Evolutionary conservation across 2,113 vertebrate species (phyloP), one percentile per base, ranked within the genome.

Genomic region (Pachypanchax playfairii): DNA sequence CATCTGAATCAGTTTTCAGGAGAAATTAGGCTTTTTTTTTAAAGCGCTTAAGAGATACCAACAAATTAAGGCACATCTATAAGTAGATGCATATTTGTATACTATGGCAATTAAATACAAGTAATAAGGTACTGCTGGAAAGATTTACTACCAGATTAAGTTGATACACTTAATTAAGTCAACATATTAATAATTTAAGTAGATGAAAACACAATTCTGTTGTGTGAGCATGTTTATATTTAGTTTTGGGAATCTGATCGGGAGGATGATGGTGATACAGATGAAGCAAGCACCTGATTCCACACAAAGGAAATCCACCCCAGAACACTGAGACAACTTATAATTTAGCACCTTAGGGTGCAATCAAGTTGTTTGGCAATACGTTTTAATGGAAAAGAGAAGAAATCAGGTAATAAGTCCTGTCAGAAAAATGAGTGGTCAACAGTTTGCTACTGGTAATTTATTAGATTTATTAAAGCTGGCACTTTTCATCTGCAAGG

Each of bases 381-480:
- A 33, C 5, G 48, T 82, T 62, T 70, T 26, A 25, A 60, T 43
- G 41, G 58, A 58, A 74, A 46, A 57, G 25, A 38, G 39, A 68
- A 78, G n/a, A n/a, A 75, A 62, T 72, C 65, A 55, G 24, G 43
- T 70, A 76, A 59, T 53, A 39, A 33, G 31, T 1, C 17, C 59
- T 52, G 59, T 83, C 72, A 76, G 61, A 63, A 84, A 47, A 51
- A 51, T 64, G 62, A 80, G 54, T 75, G 70, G 70, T 86, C 82
- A 82, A 85, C 86, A 86, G 54, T 83, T 82, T 80, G 60, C 70
- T 59, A 39, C 53, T 66, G 51, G 77, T 85, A 70, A 86, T 85
- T 85, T 70, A 85, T 86, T 73, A 78, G 78, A 74, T 82, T 76
- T 80, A 84, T 79, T 79, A 80, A 62, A 54, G 66, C 66, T 38